phyloP scores from a whole-genome alignment of 2,113 vertebrate species.

The Gila orcuttii region DNA sequence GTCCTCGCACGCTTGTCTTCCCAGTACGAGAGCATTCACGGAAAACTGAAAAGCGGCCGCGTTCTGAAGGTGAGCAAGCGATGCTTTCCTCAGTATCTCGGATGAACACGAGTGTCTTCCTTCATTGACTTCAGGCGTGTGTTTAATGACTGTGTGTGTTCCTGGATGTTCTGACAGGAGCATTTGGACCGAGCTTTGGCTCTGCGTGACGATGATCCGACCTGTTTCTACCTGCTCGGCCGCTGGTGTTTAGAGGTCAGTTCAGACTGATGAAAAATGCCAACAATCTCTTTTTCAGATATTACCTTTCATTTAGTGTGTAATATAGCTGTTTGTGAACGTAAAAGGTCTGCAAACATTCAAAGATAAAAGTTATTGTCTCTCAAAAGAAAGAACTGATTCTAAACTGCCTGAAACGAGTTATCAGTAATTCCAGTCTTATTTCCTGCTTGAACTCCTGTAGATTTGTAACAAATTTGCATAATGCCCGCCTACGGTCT shows the following conservation, averaged over 20 bases:
- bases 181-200: conserved; percentile 72
- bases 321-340: no score
- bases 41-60: conserved; percentile 73
- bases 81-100: background rate
- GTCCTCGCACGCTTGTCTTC: conserved; percentile 62
- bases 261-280: background rate
- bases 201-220: conserved; percentile 69
- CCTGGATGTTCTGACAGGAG: conserved; percentile 63
- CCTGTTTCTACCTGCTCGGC: conserved; percentile 76
- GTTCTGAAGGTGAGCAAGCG: conserved; percentile 72
- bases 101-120: background rate
- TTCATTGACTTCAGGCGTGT: background rate
- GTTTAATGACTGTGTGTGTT: background rate
- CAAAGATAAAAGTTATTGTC: no score
- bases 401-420: no score
- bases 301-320: no score
- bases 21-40: conserved; percentile 70
- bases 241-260: conserved; percentile 78
- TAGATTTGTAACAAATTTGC: no score
- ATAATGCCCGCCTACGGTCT: no score
- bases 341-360: no score
- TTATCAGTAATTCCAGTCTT: no score
- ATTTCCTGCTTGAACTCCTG: no score
- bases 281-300: background rate
- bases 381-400: no score